These are phyloP conservation scores for Phylloscopus trochilus DNA, from an alignment of 2,113 vertebrate genomes.

Conservation along the genomic window DNA sequence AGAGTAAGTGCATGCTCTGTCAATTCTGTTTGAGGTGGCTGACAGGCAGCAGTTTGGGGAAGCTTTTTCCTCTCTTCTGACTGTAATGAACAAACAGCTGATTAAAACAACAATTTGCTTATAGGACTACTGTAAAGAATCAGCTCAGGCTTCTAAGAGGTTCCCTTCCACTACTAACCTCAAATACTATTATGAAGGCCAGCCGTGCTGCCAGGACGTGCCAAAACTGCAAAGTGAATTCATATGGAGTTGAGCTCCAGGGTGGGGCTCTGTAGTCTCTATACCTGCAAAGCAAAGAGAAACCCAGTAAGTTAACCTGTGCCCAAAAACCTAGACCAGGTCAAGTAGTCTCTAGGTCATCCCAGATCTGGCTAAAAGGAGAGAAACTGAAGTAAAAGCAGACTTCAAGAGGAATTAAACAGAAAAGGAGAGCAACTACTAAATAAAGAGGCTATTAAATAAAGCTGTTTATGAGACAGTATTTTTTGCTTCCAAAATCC, in stretches of 20 bases:
- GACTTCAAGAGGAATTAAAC: not conserved
- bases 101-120: not conserved
- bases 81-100: not conserved
- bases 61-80: not conserved
- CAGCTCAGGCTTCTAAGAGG: not conserved
- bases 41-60: not conserved
- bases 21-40: not conserved
- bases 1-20: not conserved
- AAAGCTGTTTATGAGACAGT: not conserved
- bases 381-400: not conserved
- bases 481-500: not conserved
- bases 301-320: not conserved
- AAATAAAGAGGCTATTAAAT: not conserved
- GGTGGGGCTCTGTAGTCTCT: slow-evolving; percentile 94
- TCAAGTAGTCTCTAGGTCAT: not conserved
- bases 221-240: slow-evolving; percentile 97
- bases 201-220: slow-evolving; percentile 93
- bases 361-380: not conserved
- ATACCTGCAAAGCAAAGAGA: slow-evolving; percentile 74
- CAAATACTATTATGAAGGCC: slow-evolving; percentile 98
- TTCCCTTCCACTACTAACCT: slow-evolving; percentile 76
- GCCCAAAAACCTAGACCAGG: not conserved
- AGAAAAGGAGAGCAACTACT: not conserved
- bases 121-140: not conserved
- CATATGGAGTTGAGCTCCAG: slow-evolving; percentile 87